Base-by-base conservation (phyloP, 2,797 vertebrate species). In the Furcifer pardalis region DNA sequence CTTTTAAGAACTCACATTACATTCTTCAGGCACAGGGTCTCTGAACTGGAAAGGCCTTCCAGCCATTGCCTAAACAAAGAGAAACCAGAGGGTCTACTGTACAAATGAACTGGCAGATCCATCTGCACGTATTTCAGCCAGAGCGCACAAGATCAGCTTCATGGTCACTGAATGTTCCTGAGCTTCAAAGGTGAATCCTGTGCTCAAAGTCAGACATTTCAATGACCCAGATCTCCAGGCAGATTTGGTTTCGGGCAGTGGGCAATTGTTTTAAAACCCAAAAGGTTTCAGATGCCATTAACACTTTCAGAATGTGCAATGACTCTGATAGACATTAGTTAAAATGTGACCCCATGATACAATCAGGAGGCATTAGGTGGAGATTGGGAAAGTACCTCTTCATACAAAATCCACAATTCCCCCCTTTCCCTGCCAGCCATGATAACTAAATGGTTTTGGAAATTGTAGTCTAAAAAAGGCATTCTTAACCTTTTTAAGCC, bases 241-340 rank as follows among this genome's bases (percentile, higher is more conserved):
- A 95, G 96, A 97, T 98, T 97, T 96, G 93, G 97, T 98, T 98
- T 97, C 97, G 97, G 95, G 97, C 96, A 96, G 94, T 95, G 91
- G 94, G 95, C 94, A 91, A 94, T 94, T 96, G 95, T 96, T 95
- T 95, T 94, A 90, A 93, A 92, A 91, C 92, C 92, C 95, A 93
- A 94, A 95, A 88, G 89, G 80, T 83, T 93, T 93, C 94, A 94
- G 90, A 93, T 95, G 88, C 89, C 86, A 72, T 91, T 83, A 90
- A 92, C 91, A 93, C 89, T 85, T 88, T 91, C 91, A 92, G 92
- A 87, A 93, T 90, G 90, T 91, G 91, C 91, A 89, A 89, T 90
- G 88, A 91, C 94, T 90, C 92, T 95, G 94, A 90, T 86, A 92
- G 92, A 94, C 90, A 93, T 89, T 94, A 91, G 30, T 49, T 83